Evolutionary conservation across 2,888 invertebrate genomes (phyloP).

Genomic region (Icerya purchasi): DNA sequence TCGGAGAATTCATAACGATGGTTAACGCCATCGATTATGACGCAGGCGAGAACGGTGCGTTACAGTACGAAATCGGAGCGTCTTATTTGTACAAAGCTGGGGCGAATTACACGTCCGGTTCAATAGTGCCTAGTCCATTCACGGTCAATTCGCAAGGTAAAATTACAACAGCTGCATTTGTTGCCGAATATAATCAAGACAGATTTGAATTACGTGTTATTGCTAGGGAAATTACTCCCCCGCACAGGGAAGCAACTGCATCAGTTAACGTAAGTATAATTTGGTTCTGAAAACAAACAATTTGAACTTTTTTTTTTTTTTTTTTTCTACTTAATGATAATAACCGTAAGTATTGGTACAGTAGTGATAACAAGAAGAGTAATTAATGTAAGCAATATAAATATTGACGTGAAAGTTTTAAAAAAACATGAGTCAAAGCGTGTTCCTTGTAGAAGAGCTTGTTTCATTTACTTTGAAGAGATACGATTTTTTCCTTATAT

Average conservation of each 20-base stretch:
- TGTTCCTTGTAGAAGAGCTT: too few species aligned
- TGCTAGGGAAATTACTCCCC: slow-evolving; percentile 58
- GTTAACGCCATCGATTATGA: slow-evolving; percentile 67
- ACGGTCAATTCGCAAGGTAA: slow-evolving; percentile 49
- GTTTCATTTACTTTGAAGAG: too few species aligned
- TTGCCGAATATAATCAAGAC: slow-evolving; percentile 76
- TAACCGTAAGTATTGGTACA: too few species aligned
- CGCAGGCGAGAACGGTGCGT: slow-evolving; percentile 56
- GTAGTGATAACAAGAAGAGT: too few species aligned
- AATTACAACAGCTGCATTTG: slow-evolving; percentile 52
- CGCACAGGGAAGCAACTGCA: slow-evolving; percentile 51
- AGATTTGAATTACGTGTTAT: slow-evolving; percentile 63
- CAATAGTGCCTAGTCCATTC: slow-evolving; percentile 68
- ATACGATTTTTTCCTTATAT: too few species aligned
- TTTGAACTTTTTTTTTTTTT: too few species aligned
- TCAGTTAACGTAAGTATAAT: slow-evolving; percentile 60
- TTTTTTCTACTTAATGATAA: too few species aligned
- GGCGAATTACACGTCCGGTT: slow-evolving; percentile 52
- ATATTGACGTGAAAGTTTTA: too few species aligned
- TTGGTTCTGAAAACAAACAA: neutral
- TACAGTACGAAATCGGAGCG: slow-evolving; percentile 59
- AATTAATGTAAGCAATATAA: too few species aligned
- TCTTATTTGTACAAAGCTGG: slow-evolving; percentile 48
- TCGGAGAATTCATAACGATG: slow-evolving; percentile 49
- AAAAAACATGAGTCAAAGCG: too few species aligned